Base-by-base conservation (phyloP, 2,797 vertebrate genomes). In the Phalloptychus januarius region DNA sequence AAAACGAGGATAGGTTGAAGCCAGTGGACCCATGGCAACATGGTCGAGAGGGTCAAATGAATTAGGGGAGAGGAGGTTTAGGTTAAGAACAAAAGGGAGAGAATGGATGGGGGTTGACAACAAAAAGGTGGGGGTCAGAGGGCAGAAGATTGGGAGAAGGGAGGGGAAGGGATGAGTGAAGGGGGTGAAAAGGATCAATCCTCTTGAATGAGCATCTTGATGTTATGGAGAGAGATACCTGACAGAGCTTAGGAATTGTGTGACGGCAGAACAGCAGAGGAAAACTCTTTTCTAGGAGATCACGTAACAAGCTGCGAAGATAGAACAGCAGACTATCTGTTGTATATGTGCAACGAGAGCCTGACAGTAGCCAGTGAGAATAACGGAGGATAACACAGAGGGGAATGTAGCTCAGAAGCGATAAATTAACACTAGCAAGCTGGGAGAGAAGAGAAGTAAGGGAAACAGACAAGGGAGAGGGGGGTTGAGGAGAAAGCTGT, bases 11-110 rank as follows among this genome's bases (percentile, higher is more conserved):
- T 94, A 90, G 94, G 94, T 88, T 96, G 96, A 85, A 95, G 92
- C 95, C 94, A 96, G 94, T 87, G 87, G 79, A 95, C 94, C 94
- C 97, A 97, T 97, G 96, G 96, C 96, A 94, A 96, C 97, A 98
- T 98, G 95, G 94, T 97, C 95, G 93, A 93, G 93, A 83, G 93
- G 91, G 91, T 91, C 72, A 75, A 87, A 92, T 83, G 76, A 84
- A 56, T 87, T 76, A 82, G 77, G 86, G 82, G 84, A 85, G 74
- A 87, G 82, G 82, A 90, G 92, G 89, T 78, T 87, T 23, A 25
- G 89, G 89, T 79, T 86, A 89, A 93, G 94, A 71, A 90, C 77
- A 81, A 91, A 91, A 25, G 88, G 91, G 91, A 93, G 92, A 89
- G 77, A 65, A 81, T 78, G 81, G 87, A 81, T 77, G 86, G 72